Evolutionary conservation across 2,888 invertebrate genomes (phyloP), one percentile per base, ranked within the genome.

Genomic region (Meloe dianella): DNA sequence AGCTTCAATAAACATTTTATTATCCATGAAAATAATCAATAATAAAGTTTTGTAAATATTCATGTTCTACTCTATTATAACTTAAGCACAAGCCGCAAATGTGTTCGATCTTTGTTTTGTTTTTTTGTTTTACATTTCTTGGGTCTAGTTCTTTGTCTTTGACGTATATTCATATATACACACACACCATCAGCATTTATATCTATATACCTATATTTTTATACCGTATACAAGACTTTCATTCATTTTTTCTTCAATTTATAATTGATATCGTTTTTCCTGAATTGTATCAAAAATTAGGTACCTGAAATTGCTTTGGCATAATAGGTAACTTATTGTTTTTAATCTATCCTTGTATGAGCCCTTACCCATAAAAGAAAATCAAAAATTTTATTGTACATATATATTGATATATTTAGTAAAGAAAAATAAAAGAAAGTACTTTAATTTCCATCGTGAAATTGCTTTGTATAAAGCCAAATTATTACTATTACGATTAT

Each of bases 171-270:
- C 2, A 59, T 59, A 35, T 59, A 58, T 30, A 59, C 29, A 59
- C 38, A 57, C 14, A 57, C 30, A 57, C 30, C n/a, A 60, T 60
- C 35, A 41, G n/a, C 24, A 60, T 60, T 41, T 60, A 60, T 60
- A 60, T 41, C 22, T 60, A 60, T 38, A 60, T 60, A 60, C 24
- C 20, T 60, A 60, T 60, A 60, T 60, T 41, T 60, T 41, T 60
- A 60, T 60, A 60, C 54, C 14, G 24, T 54, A 27, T 10, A 54
- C 27, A 27, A 27, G 27, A 54, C 20, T 47, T 47, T 54, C 54
- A 22, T 51, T 51, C 51, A 51, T 12, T 3, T 12, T 20, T 54
- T 8, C 14, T n/a, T 51, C 22, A 22, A 2, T 27, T 27, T 54
- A n/a, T 1, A 2, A n/a, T 47, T 20, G 12, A 20, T 9, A 4